Percentiles rank a stretch among this genome's conserved stretches.
phyloP scores from a whole-genome alignment of 2,888 invertebrate genomes.

The Rhagonycha lutea region DNA sequence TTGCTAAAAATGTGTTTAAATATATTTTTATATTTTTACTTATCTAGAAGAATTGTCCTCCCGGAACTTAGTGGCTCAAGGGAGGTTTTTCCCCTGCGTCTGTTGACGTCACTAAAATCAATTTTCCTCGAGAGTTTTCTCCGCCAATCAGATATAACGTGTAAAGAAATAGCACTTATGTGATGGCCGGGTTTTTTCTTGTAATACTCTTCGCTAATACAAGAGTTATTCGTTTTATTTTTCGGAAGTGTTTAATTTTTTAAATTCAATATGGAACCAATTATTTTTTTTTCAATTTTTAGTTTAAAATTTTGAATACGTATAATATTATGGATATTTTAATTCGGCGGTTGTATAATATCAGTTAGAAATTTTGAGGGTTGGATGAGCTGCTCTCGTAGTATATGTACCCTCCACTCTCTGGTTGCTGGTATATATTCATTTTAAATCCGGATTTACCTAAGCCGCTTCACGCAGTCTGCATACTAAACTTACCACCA shows the following conservation, averaged over 20 bases:
- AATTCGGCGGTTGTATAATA: constrained; percentile 28
- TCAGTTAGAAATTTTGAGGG: constrained; percentile 26
- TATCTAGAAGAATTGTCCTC: constrained; percentile 16
- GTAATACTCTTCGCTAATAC: constrained; percentile 1
- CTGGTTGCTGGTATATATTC: constrained; percentile 26
- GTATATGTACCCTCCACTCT: constrained; percentile 16
- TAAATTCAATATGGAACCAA: neutral
- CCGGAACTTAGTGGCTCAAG: constrained; percentile 15
- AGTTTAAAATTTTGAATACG: neutral
- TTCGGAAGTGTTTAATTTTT: neutral
- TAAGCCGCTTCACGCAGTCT: constrained; percentile 31
- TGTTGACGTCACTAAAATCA: constrained; percentile 41
- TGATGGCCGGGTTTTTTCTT: constrained; percentile 32
- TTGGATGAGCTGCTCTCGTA: constrained; percentile 9
- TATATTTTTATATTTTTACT: constrained; percentile 1
- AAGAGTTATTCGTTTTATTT: constrained; percentile 7
- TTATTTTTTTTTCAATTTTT: neutral
- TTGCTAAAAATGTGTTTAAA: neutral
- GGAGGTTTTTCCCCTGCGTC: constrained; percentile 29
- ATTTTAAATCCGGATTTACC: constrained; percentile 32
- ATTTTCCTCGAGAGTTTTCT: constrained; percentile 37
- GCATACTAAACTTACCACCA: constrained; percentile 24
- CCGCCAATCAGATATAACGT: constrained; percentile 34
- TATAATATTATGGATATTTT: constrained; percentile 10
- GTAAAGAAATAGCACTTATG: constrained; percentile 34